Base-by-base conservation (phyloP, 2,797 vertebrate genomes). In the Thamnophis elegans region DNA sequence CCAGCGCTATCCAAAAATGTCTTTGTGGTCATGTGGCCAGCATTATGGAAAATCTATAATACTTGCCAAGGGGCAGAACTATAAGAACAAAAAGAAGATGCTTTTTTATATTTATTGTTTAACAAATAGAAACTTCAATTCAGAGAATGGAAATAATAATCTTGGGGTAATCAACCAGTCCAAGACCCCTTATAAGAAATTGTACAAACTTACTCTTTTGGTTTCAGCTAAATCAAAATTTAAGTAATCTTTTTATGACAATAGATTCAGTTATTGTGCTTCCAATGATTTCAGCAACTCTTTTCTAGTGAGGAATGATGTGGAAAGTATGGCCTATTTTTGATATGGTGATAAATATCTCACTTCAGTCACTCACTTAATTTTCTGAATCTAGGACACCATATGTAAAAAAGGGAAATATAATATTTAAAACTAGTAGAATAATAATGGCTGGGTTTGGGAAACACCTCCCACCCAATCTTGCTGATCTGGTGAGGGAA, bases 391-490 rank as follows among this genome's bases (percentile, higher is more conserved):
- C 22, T 22, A 62, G 60, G 60, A 62, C 60, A 62, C 3, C 4
- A 13, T 62, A 62, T 10, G 28, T 62, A 28, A 65, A 65, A 65
- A 28, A 65, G 60, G 65, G 26, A 65, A n/a, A 65, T 65, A 65
- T 47, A 47, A 47, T 47, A 47, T 47, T 47, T 47, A 47, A 47
- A 47, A 47, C 47, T 47, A 47, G 47, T 47, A 47, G 47, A 47
- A 47, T 47, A 47, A 47, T 65, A 28, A 65, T 28, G 12, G 60
- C 60, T 65, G 12, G 11, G n/a, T 65, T 65, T n/a, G 26, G 28
- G 12, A 13, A 5, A 0, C 4, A n/a, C 0, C 8, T 22, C 4
- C 60, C 0, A 7, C 22, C 4, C 26, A n/a, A n/a, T 13, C 11
- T n/a, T 65, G 11, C 12, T n/a, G 1, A n/a, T 65, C 28, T n/a